Percentiles rank a stretch among this genome's conserved stretches.
Conservation (phyloP, 37 sponge, comb jelly and placozoan species). For the Chondrosia reniformis region DNA sequence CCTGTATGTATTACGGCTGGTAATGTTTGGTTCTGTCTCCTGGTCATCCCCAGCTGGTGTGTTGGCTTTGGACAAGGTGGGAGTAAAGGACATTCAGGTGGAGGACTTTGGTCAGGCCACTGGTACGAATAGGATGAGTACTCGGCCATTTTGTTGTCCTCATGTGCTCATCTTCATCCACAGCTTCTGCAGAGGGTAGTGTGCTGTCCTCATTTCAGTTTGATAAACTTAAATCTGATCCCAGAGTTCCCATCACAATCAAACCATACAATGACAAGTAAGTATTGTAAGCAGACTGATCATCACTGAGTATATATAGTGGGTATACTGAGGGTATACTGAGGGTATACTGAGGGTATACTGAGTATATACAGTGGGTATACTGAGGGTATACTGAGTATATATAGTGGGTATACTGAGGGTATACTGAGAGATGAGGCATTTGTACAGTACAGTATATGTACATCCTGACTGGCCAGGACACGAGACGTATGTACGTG, state of each 20-base stretch:
- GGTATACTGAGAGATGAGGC: too few relatives aligned
- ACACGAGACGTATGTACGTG: too few relatives aligned
- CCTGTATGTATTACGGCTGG: not conserved
- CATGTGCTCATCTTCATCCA: too few relatives aligned
- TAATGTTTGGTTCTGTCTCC: not conserved
- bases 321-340: too few relatives aligned
- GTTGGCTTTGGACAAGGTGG: conserved; percentile 45
- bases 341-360: too few relatives aligned
- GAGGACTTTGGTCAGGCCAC: conserved; percentile 58
- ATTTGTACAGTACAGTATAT: too few relatives aligned
- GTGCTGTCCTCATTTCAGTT: conserved; percentile 47
- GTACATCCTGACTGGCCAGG: too few relatives aligned
- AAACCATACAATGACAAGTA: conserved; percentile 24
- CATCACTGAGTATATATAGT: not conserved
- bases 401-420: too few relatives aligned
- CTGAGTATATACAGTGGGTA: too few relatives aligned
- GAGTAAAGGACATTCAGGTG: conserved; percentile 35
- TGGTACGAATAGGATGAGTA: conserved; percentile 30
- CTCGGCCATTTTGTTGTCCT: not conserved
- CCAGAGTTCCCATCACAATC: conserved; percentile 9
- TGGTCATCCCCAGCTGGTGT: conserved; percentile 28
- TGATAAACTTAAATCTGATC: conserved; percentile 55
- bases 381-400: not conserved
- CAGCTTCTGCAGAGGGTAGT: conserved; percentile 75
- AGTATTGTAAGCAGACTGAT: not conserved